Conservation (phyloP, 2,113 vertebrate species). For the Mellivora capensis region DNA sequence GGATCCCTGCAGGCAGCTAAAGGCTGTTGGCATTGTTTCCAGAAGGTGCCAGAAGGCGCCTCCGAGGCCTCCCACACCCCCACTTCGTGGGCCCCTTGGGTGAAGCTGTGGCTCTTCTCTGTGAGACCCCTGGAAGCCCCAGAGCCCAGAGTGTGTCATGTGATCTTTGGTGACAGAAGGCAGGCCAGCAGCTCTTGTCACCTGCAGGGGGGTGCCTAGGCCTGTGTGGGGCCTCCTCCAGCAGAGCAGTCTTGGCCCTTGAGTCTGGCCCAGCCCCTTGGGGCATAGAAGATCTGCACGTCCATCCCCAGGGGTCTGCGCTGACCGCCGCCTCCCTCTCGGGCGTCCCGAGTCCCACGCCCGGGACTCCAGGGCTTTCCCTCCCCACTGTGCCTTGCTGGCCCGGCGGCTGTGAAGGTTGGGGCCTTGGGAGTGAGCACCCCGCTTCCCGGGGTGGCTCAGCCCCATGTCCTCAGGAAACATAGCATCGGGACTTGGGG, state of each 20-base stretch:
- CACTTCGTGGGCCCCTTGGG: not conserved
- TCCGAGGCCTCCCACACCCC: not conserved
- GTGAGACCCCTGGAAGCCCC: not conserved
- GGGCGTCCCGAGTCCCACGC: not conserved
- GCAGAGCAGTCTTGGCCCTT: not conserved
- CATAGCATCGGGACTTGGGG: accelerated
- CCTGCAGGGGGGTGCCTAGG: too few species aligned
- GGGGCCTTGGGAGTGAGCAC: not conserved
- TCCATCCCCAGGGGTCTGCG: not conserved
- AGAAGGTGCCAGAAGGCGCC: not conserved
- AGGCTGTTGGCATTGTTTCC: too few species aligned
- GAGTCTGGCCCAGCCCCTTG: accelerated
- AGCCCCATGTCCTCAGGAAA: not conserved
- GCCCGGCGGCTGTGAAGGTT: not conserved
- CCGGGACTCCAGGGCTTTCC: not conserved
- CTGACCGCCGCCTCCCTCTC: not conserved
- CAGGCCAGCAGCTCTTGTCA: not conserved
- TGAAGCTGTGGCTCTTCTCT: not conserved
- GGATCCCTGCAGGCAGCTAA: not conserved
- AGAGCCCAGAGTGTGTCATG: not conserved
- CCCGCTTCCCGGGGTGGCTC: not conserved
- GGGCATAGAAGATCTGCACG: not conserved
- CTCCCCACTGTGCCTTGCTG: not conserved
- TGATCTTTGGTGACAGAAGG: not conserved
- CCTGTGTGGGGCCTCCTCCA: not conserved